Percentiles rank a stretch among this genome's conserved stretches.
These are phyloP conservation scores for Sphinx pinastri DNA, from an alignment of 2,888 invertebrate species.

Conservation along the genomic window DNA sequence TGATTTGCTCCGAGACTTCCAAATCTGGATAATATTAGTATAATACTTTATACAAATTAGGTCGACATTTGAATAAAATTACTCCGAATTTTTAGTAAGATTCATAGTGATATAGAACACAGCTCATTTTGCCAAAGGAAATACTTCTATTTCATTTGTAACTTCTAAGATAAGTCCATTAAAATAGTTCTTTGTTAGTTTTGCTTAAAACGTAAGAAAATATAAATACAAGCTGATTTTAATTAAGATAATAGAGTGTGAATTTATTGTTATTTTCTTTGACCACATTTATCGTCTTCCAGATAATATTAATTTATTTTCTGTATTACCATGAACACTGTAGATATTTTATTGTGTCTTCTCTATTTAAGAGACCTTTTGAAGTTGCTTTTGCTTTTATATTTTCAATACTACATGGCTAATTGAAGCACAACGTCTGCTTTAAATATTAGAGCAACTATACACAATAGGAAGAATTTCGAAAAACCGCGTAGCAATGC, in stretches of 20 bases:
- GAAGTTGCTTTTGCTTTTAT: neutral
- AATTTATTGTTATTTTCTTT: slow-evolving; percentile 10
- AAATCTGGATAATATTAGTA: no score
- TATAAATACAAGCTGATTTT: slow-evolving; percentile 26
- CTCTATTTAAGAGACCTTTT: neutral
- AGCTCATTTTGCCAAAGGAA: slow-evolving; percentile 2
- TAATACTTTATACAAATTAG: no score
- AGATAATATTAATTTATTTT: slow-evolving; percentile 1
- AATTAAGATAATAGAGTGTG: slow-evolving; percentile 23
- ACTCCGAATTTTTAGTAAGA: neutral
- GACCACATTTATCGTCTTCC: slow-evolving; percentile 5
- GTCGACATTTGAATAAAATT: neutral
- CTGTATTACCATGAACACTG: neutral
- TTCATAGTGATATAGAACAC: neutral
- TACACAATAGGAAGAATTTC: no score
- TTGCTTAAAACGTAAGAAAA: slow-evolving; percentile 3
- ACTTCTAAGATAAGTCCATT: slow-evolving; percentile 11
- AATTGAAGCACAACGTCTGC: neutral
- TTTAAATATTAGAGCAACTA: neutral
- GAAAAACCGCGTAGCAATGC: no score
- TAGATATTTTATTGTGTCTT: neutral
- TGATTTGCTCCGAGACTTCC: no score
- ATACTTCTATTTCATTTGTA: neutral
- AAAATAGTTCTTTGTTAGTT: slow-evolving; percentile 5
- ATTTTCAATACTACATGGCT: neutral